Evolutionary conservation across 2,888 invertebrate genomes (phyloP).

Genomic region (Apamea monoglypha): DNA sequence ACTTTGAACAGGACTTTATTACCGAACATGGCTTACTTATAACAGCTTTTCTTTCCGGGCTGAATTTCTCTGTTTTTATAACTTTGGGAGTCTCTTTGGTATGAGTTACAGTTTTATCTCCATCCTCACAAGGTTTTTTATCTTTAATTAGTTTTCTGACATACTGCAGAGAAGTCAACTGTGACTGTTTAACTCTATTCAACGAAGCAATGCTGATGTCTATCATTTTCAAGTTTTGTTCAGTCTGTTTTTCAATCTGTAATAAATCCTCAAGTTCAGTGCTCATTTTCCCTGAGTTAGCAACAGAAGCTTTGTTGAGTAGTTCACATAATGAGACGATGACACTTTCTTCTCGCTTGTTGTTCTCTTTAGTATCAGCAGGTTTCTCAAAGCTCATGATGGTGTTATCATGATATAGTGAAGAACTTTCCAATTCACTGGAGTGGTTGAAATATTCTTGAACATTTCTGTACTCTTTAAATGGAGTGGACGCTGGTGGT

Average conservation of each 20-base stretch:
- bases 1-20: slow-evolving; percentile 76
- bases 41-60: slow-evolving; percentile 63
- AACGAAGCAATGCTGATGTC: slow-evolving; percentile 76
- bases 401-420: slow-evolving; percentile 76
- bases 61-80: slow-evolving; percentile 60
- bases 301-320: slow-evolving; percentile 80
- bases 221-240: slow-evolving; percentile 77
- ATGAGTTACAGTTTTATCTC: slow-evolving; percentile 65
- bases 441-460: slow-evolving; percentile 81
- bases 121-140: slow-evolving; percentile 66
- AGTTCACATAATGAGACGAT: slow-evolving; percentile 84
- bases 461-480: slow-evolving; percentile 82
- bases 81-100: slow-evolving; percentile 61
- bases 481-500: slow-evolving; percentile 83
- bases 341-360: slow-evolving; percentile 81
- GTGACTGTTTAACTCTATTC: slow-evolving; percentile 76
- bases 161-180: slow-evolving; percentile 76
- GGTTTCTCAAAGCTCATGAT: slow-evolving; percentile 82
- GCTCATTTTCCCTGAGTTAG: slow-evolving; percentile 67
- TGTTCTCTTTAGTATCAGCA: slow-evolving; percentile 67
- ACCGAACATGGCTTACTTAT: slow-evolving; percentile 74
- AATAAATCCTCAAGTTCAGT: slow-evolving; percentile 77
- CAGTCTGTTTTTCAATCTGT: slow-evolving; percentile 76
- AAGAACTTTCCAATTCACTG: slow-evolving; percentile 75
- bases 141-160: slow-evolving; percentile 77